A percentile compares a stretch with the other conserved stretches of the same genome.
These are phyloP conservation scores for Spatula clypeata DNA, from an alignment of 2,797 vertebrate species.

Conservation along the genomic window DNA sequence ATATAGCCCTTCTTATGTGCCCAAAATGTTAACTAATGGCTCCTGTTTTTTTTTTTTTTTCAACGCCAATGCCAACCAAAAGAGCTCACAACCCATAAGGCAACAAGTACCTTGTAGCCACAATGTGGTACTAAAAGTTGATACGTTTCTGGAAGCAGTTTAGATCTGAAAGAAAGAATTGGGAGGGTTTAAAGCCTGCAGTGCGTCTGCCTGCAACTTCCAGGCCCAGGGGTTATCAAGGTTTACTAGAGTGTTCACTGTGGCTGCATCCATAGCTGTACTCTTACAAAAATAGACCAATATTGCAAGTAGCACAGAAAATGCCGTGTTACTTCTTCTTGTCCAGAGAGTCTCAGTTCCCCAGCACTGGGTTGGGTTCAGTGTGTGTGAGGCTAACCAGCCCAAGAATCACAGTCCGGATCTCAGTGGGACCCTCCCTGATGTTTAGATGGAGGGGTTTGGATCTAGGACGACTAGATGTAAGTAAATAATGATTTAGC, in stretches of 20 bases:
- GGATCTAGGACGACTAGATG: not conserved
- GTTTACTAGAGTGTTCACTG: not conserved
- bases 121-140: not conserved
- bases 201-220: not conserved
- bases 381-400: not conserved
- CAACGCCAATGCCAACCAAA: no score
- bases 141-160: not conserved
- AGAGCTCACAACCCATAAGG: not conserved
- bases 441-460: not conserved
- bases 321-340: rapidly evolving
- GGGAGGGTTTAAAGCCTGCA: not conserved
- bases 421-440: not conserved
- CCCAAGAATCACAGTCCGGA: rapidly evolving
- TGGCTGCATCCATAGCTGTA: rapidly evolving
- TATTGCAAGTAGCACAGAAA: not conserved
- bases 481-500: not conserved
- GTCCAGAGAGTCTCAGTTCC: not conserved
- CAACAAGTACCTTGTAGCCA: rapidly evolving
- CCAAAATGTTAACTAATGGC: not conserved
- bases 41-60: not conserved
- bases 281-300: rapidly evolving
- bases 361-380: rapidly evolving
- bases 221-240: not conserved
- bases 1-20: not conserved
- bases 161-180: not conserved